Evolutionary conservation across 1,140 invertebrate species (phyloP).

Genomic region (Myzus persicae): DNA sequence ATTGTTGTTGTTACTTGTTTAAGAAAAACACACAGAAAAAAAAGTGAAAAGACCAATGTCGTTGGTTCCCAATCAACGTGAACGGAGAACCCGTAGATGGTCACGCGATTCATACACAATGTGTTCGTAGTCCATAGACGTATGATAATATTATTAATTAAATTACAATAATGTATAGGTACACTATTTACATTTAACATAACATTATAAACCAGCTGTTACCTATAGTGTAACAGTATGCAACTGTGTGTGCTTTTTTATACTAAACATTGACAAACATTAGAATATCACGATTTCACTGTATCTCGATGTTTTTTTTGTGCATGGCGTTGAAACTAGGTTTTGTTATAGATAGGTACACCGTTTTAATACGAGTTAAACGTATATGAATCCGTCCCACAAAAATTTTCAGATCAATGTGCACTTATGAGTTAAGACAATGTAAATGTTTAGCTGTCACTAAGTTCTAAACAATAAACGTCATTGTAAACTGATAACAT

Average conservation of each 20-base stretch:
- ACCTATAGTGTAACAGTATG: background rate
- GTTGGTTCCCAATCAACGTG: background rate
- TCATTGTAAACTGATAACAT: background rate
- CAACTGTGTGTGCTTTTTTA: background rate
- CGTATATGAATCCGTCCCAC: background rate
- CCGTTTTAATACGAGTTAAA: background rate
- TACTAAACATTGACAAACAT: background rate
- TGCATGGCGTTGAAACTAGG: background rate
- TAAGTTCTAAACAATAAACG: background rate
- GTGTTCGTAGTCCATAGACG: background rate
- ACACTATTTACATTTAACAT: background rate
- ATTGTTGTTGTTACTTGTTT: background rate
- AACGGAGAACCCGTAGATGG: background rate
- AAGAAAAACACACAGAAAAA: background rate
- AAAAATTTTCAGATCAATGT: background rate
- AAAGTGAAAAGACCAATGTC: constrained; percentile 14
- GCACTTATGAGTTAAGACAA: background rate
- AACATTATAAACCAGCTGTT: background rate
- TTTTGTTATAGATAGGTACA: background rate
- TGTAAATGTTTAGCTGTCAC: background rate
- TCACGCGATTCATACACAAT: background rate
- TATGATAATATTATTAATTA: constrained; percentile 20
- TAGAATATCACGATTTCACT: background rate
- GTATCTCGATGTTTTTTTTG: background rate
- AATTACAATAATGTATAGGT: background rate